A percentile compares a stretch with the other conserved stretches of the same genome.
Evolutionary conservation across 2,888 invertebrate species (phyloP).

Genomic region (Eupithecia vulgata): DNA sequence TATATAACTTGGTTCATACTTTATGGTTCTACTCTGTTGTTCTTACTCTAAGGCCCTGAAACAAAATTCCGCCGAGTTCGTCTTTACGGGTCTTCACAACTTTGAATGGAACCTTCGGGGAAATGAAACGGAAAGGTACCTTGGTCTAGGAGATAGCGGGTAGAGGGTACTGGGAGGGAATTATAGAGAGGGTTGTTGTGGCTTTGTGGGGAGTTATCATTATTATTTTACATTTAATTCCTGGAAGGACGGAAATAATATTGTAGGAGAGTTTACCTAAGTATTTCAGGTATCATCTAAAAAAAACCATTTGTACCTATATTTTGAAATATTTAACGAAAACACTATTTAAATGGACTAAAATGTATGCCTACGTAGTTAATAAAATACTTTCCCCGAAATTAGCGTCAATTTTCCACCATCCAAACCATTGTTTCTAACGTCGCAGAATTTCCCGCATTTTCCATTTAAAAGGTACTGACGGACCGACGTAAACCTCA

Average conservation of each 20-base stretch:
- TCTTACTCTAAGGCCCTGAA: slow-evolving; percentile 15
- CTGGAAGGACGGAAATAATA: neutral
- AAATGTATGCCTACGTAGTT: neutral
- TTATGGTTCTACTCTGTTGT: neutral
- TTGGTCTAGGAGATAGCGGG: neutral
- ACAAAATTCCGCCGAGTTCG: slow-evolving; percentile 29
- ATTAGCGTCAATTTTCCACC: neutral
- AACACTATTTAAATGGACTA: neutral
- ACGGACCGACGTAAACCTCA: slow-evolving; percentile 41
- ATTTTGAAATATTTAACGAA: neutral
- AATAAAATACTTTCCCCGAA: neutral
- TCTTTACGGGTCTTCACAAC: slow-evolving; percentile 38
- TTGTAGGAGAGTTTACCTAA: neutral
- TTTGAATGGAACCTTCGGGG: slow-evolving; percentile 35
- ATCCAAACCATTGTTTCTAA: neutral
- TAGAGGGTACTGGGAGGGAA: neutral
- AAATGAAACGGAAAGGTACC: slow-evolving; percentile 35
- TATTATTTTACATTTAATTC: neutral
- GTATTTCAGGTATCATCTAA: neutral
- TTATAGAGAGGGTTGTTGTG: neutral
- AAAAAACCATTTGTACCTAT: neutral
- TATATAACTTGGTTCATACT: too few relatives aligned
- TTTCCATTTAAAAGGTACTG: slow-evolving; percentile 40
- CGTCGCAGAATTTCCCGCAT: slow-evolving; percentile 14
- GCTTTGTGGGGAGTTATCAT: neutral